Percentiles rank a stretch among this genome's conserved stretches.
Evolutionary conservation across 2,113 vertebrate genomes (phyloP).

Genomic region (Sphaerodactylus townsendi): DNA sequence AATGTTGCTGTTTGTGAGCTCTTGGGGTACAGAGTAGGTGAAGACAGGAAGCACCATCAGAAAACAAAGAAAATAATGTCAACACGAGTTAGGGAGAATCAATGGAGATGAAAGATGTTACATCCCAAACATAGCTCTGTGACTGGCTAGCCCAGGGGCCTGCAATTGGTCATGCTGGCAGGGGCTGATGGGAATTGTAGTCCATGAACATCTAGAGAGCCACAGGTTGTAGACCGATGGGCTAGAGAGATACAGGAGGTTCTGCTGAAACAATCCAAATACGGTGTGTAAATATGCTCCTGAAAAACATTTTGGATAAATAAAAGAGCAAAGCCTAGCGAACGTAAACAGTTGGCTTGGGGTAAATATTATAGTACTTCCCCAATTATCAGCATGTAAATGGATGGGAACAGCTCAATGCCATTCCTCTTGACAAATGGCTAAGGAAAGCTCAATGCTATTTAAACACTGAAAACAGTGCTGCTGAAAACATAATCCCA

Average conservation of each 20-base stretch:
- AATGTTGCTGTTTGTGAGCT: not conserved
- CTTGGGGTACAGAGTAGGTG: accelerated
- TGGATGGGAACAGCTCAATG: not conserved
- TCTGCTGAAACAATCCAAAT: not conserved
- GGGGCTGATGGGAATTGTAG: too few species aligned
- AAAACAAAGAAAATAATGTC: not conserved
- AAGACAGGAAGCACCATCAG: slow-evolving; percentile 20
- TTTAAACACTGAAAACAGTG: not conserved
- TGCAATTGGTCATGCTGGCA: too few species aligned
- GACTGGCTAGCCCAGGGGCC: too few species aligned
- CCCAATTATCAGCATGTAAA: not conserved
- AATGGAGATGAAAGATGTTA: not conserved
- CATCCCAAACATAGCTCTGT: not conserved
- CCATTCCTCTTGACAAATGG: too few species aligned
- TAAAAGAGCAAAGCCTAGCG: not conserved
- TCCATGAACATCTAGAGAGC: too few species aligned
- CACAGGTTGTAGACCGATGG: too few species aligned
- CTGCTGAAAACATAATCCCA: not conserved
- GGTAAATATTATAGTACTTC: not conserved
- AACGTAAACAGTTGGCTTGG: not conserved
- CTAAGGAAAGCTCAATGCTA: not conserved
- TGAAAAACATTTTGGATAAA: not conserved
- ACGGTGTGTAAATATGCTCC: not conserved
- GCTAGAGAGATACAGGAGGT: not conserved
- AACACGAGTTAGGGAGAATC: not conserved